Conservation (phyloP, 1,140 invertebrate species). For the Episyrphus balteatus region DNA sequence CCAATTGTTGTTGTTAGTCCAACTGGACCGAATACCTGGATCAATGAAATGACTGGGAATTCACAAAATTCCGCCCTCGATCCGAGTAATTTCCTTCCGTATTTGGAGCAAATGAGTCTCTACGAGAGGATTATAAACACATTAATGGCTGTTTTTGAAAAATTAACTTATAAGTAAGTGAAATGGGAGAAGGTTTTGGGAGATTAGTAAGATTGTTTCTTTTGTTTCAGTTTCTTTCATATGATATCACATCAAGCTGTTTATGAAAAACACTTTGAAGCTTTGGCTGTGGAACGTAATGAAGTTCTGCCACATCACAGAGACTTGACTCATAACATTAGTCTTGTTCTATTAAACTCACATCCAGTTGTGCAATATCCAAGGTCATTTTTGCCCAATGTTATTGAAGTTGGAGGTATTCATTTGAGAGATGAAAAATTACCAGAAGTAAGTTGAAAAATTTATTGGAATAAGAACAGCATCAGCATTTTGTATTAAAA, state of each 20-base stretch:
- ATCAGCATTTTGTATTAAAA: too few species aligned
- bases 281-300: slow-evolving; percentile 13
- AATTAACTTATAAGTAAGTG: slow-evolving; percentile 25
- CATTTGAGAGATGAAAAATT: slow-evolving; percentile 20
- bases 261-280: slow-evolving; percentile 28
- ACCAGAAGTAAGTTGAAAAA: slow-evolving; percentile 13
- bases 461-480: neutral
- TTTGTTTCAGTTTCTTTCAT: slow-evolving; percentile 24
- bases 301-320: slow-evolving; percentile 36
- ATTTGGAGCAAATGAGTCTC: slow-evolving; percentile 44
- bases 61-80: slow-evolving; percentile 49
- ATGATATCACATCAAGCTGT: slow-evolving; percentile 31
- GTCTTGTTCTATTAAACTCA: slow-evolving; percentile 48
- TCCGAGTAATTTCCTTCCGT: slow-evolving; percentile 44
- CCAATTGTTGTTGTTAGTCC: slow-evolving; percentile 48
- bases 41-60: slow-evolving; percentile 48
- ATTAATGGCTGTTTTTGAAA: slow-evolving; percentile 30
- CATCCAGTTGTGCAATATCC: slow-evolving; percentile 50
- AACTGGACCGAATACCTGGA: slow-evolving; percentile 48
- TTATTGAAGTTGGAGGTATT: slow-evolving; percentile 48
- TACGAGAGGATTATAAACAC: slow-evolving; percentile 46
- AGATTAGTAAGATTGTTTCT: neutral
- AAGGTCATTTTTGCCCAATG: slow-evolving; percentile 42
- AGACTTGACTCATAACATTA: slow-evolving; percentile 45
- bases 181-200: neutral